These are phyloP conservation scores for Tyria jacobaeae DNA, from an alignment of 2,888 invertebrate genomes.

Conservation along the genomic window DNA sequence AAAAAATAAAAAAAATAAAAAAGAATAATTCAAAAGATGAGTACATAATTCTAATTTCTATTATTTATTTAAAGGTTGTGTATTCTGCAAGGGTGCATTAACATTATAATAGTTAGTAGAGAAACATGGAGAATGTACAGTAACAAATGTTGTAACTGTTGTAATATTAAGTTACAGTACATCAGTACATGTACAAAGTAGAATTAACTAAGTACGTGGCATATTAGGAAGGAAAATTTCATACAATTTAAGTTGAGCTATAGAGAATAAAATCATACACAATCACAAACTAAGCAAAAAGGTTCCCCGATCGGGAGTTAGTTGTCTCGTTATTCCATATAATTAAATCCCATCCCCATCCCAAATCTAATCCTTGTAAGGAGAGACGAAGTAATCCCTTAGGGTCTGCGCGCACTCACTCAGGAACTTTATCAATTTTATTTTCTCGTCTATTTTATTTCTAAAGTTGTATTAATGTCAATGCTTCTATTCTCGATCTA, in stretches of 20 bases:
- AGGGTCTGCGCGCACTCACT: conserved; percentile 19
- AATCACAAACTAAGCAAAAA: conserved; percentile 35
- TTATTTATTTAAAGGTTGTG: too few species aligned
- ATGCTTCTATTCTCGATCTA: background rate
- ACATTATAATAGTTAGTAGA: too few species aligned
- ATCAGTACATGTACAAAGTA: too few species aligned
- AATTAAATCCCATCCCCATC: conserved; percentile 41
- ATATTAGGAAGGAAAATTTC: too few species aligned
- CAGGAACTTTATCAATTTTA: conserved; percentile 7
- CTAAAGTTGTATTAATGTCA: background rate
- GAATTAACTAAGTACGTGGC: too few species aligned
- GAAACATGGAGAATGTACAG: too few species aligned
- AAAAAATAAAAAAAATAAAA: too few species aligned
- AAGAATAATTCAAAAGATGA: too few species aligned
- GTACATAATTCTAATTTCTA: too few species aligned
- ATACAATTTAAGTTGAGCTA: background rate
- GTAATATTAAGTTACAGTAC: too few species aligned
- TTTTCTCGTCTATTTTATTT: background rate
- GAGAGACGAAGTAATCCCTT: conserved; percentile 22
- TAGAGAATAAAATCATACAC: conserved; percentile 18
- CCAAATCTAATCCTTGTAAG: conserved; percentile 35
- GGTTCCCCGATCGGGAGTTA: conserved; percentile 23
- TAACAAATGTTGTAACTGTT: too few species aligned
- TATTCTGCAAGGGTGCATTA: too few species aligned
- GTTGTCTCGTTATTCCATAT: conserved; percentile 43